phyloP scores from a whole-genome alignment of 1,140 invertebrate genomes.

The Lepidurus arcticus region DNA sequence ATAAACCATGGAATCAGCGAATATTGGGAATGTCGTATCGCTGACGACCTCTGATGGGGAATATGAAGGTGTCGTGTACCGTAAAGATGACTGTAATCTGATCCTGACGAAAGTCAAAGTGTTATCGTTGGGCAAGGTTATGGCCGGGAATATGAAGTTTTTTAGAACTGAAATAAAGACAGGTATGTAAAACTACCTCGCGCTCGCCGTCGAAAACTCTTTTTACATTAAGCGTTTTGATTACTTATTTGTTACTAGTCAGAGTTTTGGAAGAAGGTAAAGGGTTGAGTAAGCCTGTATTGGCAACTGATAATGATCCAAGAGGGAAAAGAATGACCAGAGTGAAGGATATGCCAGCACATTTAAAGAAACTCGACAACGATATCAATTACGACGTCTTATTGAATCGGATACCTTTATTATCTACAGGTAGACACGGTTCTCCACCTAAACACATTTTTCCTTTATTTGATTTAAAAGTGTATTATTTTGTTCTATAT shows the following conservation, averaged over 20 bases:
- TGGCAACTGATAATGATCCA: not conserved
- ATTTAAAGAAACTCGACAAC: slow-evolving; percentile 30
- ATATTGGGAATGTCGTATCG: slow-evolving; percentile 16
- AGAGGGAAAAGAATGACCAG: not conserved
- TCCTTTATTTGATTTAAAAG: not conserved
- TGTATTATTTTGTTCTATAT: slow-evolving; percentile 5
- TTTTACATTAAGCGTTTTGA: not conserved
- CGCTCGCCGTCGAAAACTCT: not conserved
- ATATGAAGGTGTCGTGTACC: slow-evolving; percentile 24
- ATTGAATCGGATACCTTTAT: slow-evolving; percentile 19
- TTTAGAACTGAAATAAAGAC: slow-evolving; percentile 19
- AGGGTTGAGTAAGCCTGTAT: not conserved
- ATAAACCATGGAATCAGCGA: slow-evolving; percentile 23
- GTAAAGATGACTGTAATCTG: not conserved
- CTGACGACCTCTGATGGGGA: not conserved
- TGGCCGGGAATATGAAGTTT: not conserved
- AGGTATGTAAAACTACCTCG: not conserved
- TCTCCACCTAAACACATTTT: not conserved
- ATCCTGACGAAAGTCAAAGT: not conserved
- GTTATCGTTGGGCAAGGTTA: not conserved
- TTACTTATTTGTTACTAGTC: not conserved
- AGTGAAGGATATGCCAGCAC: slow-evolving; percentile 1
- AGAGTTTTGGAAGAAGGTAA: not conserved
- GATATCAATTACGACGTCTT: slow-evolving; percentile 29
- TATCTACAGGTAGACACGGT: not conserved